These are phyloP conservation scores for Gila robusta DNA, from an alignment of 2,797 vertebrate genomes.

Conservation along the genomic window DNA sequence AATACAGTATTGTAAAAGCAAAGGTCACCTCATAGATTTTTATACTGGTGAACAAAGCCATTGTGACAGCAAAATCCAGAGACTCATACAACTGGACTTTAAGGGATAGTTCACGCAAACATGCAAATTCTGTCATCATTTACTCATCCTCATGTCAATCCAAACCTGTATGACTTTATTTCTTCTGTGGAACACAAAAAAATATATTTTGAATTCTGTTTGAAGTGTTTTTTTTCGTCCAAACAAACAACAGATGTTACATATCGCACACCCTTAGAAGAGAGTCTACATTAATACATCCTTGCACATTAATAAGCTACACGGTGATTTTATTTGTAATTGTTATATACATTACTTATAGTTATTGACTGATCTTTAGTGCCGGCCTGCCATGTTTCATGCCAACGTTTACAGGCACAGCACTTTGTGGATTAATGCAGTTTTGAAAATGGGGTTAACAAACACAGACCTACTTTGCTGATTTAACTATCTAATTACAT, in stretches of 20 bases:
- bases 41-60: neutral
- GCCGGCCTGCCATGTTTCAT: neutral
- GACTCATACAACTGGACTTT: neutral
- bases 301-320: neutral
- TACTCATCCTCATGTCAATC: too few relatives aligned
- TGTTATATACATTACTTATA: neutral
- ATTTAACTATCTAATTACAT: constrained; percentile 43
- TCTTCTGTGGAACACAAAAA: neutral
- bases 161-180: neutral
- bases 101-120: neutral
- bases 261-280: neutral
- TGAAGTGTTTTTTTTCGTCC: neutral
- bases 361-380: neutral
- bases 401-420: neutral
- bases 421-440: constrained; percentile 5
- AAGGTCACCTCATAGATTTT: neutral
- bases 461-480: neutral
- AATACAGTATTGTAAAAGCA: neutral
- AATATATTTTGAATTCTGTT: neutral
- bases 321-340: neutral
- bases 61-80: neutral
- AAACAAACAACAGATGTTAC: neutral
- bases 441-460: neutral
- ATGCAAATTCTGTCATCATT: too few relatives aligned
- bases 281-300: neutral